Percentiles rank a stretch among this genome's conserved stretches.
Evolutionary conservation across 2,888 invertebrate genomes (phyloP).

Genomic region (Atrina japonica): DNA sequence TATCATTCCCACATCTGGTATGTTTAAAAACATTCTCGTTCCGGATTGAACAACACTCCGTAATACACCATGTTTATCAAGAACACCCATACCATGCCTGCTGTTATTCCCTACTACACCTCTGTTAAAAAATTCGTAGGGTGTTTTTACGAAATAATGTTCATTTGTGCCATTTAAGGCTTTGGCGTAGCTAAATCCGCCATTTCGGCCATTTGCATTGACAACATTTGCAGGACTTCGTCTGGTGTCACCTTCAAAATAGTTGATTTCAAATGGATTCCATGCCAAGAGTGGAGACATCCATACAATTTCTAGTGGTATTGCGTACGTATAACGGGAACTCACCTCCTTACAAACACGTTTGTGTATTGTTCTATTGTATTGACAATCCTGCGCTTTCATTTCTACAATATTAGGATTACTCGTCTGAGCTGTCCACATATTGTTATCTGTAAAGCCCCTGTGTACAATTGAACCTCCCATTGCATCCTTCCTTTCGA

Average conservation of each 20-base stretch:
- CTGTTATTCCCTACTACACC: conserved; percentile 56
- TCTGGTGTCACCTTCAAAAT: conserved; percentile 32
- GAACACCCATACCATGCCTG: conserved; percentile 42
- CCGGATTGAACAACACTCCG: conserved; percentile 55
- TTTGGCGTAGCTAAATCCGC: conserved; percentile 42
- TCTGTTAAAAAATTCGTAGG: conserved; percentile 58
- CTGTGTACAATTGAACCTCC: conserved; percentile 50
- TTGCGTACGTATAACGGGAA: conserved; percentile 65
- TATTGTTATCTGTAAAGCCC: conserved; percentile 54
- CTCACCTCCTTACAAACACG: conserved; percentile 36
- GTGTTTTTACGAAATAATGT: conserved; percentile 54
- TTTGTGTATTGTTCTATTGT: conserved; percentile 13
- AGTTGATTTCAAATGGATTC: conserved; percentile 65
- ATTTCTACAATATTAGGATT: conserved; percentile 42
- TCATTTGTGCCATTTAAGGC: conserved; percentile 58
- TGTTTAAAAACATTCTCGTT: conserved; percentile 53
- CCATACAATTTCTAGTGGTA: conserved; percentile 73
- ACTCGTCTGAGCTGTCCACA: conserved; percentile 52
- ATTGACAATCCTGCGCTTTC: conserved; percentile 28
- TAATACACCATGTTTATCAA: conserved; percentile 38
- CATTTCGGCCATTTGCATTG: conserved; percentile 43
- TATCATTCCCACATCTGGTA: conserved; percentile 64
- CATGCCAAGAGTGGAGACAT: conserved; percentile 68
- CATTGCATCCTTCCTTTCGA: conserved; percentile 55
- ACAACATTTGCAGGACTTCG: conserved; percentile 16